Evolutionary conservation across 2,888 invertebrate species (phyloP).

Genomic region (Drosophila lutescens): DNA sequence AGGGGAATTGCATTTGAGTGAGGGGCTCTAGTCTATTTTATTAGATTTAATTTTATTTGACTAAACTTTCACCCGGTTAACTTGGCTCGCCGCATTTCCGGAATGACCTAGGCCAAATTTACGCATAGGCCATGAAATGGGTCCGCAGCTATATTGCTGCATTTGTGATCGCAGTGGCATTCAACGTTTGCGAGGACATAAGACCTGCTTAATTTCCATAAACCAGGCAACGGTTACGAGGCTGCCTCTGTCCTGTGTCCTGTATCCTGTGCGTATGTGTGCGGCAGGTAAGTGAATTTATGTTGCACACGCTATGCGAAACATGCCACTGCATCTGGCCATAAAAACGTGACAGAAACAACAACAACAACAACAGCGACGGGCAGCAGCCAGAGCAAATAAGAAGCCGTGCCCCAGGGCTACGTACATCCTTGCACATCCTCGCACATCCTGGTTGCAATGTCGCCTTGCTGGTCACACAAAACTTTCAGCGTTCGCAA

Average conservation of each 20-base stretch:
- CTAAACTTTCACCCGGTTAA: no score
- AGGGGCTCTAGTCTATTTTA: no score
- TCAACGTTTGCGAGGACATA: slow-evolving; percentile 32
- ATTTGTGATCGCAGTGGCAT: slow-evolving; percentile 25
- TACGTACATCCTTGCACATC: slow-evolving; percentile 24
- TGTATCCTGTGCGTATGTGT: slow-evolving; percentile 22
- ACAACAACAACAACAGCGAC: background rate
- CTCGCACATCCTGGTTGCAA: slow-evolving; percentile 26
- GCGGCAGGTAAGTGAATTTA: slow-evolving; percentile 75
- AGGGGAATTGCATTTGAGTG: slow-evolving; percentile 6
- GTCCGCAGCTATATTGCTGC: slow-evolving; percentile 8
- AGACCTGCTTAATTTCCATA: slow-evolving; percentile 62
- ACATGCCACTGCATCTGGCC: slow-evolving; percentile 73
- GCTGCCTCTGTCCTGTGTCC: background rate
- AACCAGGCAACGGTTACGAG: slow-evolving; percentile 41
- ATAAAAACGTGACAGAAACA: slow-evolving; percentile 49
- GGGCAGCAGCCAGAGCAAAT: slow-evolving; percentile 28
- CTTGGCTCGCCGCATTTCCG: no score
- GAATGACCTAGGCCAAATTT: slow-evolving; percentile 1
- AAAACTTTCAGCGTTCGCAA: slow-evolving; percentile 35
- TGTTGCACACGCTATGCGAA: slow-evolving; percentile 75
- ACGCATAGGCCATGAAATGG: background rate
- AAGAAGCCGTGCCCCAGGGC: slow-evolving; percentile 30
- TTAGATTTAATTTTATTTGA: no score
- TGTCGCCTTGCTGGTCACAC: slow-evolving; percentile 53